Conservation (phyloP, 2,888 invertebrate species). For the Mechanitis messenoides region DNA sequence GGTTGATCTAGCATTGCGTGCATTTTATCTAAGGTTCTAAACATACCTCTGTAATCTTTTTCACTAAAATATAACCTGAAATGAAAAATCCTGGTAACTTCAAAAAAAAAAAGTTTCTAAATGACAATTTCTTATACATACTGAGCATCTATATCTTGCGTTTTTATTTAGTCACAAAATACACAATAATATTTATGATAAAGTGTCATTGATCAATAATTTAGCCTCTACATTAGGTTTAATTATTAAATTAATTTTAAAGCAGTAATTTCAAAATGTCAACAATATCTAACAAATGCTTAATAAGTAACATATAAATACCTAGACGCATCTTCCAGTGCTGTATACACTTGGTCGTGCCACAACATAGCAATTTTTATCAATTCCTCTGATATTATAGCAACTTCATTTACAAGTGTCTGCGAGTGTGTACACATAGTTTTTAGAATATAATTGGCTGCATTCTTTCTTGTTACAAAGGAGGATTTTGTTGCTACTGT, state of each 20-base stretch:
- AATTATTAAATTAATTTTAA: background rate
- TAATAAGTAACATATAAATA: constrained; percentile 24
- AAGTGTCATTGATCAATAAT: too few species aligned
- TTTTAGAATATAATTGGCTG: constrained; percentile 95
- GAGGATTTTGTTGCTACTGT: constrained; percentile 98
- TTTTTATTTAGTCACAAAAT: too few species aligned
- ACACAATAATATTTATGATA: too few species aligned
- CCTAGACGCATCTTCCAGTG: constrained; percentile 93
- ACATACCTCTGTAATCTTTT: constrained; percentile 96
- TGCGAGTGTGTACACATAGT: constrained; percentile 96
- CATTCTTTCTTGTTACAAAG: constrained; percentile 86
- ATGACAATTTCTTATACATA: too few species aligned
- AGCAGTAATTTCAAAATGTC: background rate
- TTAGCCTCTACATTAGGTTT: too few species aligned
- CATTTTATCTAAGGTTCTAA: constrained; percentile 94
- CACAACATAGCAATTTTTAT: constrained; percentile 98
- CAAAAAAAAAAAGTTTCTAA: background rate
- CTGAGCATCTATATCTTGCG: too few species aligned
- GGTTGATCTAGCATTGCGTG: constrained; percentile 95
- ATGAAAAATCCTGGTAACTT: constrained; percentile 5
- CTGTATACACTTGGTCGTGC: constrained; percentile 93
- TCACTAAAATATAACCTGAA: constrained; percentile 96
- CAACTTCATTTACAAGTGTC: constrained; percentile 93
- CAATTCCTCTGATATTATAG: constrained; percentile 96
- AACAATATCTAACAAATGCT: background rate